A percentile compares a stretch with the other conserved stretches of the same genome.
phyloP scores from a whole-genome alignment of 2,888 invertebrate genomes.

The Epiblema foenella region DNA sequence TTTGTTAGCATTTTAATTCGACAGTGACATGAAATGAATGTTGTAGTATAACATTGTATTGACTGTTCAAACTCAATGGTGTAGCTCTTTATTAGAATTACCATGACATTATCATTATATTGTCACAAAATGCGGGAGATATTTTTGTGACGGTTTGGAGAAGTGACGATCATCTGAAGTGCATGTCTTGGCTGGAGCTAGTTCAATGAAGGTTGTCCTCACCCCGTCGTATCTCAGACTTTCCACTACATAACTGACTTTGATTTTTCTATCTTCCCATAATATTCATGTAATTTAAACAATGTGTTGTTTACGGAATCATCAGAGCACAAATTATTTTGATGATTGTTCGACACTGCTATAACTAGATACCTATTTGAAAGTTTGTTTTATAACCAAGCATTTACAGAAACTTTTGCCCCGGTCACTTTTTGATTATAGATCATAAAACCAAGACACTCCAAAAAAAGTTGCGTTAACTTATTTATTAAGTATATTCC shows the following conservation, averaged over 20 bases:
- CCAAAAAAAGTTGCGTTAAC: slow-evolving; percentile 10
- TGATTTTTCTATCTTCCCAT: slow-evolving; percentile 49
- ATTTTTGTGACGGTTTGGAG: slow-evolving; percentile 23
- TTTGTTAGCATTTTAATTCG: slow-evolving; percentile 17
- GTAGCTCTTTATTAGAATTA: slow-evolving; percentile 17
- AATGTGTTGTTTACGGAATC: slow-evolving; percentile 42
- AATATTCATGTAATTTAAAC: slow-evolving; percentile 15
- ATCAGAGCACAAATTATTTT: slow-evolving; percentile 58
- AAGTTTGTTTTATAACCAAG: slow-evolving; percentile 36
- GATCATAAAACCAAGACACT: background rate
- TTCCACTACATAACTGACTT: slow-evolving; percentile 61
- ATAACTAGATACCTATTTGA: slow-evolving; percentile 42
- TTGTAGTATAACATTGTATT: slow-evolving; percentile 19
- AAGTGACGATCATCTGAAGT: slow-evolving; percentile 24
- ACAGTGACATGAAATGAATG: slow-evolving; percentile 28
- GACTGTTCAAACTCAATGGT: slow-evolving; percentile 27
- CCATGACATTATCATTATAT: slow-evolving; percentile 28
- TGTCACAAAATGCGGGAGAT: slow-evolving; percentile 27
- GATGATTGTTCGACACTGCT: slow-evolving; percentile 48
- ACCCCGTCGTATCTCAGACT: slow-evolving; percentile 63
- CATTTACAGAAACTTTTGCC: background rate
- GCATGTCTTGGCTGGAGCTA: slow-evolving; percentile 43
- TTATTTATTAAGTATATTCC: slow-evolving; percentile 3
- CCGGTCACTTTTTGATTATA: background rate
- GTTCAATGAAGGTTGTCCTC: slow-evolving; percentile 62